Conservation (phyloP, 2,797 vertebrate genomes). For the Vespertilio murinus region DNA sequence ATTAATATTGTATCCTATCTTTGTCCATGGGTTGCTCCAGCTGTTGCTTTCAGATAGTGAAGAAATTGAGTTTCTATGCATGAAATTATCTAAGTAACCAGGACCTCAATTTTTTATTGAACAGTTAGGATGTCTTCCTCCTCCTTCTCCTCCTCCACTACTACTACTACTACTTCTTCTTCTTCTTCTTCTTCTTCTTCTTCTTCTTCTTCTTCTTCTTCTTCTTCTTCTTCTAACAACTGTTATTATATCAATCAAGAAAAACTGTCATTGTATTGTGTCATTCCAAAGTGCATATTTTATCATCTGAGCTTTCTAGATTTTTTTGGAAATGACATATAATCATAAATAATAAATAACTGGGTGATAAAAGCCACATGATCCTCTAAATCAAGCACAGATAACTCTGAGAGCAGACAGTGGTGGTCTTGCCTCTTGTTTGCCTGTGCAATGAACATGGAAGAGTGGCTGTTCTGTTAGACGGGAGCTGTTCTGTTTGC, state of each 20-base stretch:
- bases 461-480: neutral
- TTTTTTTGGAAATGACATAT: neutral
- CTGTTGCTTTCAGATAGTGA: neutral
- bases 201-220: neutral
- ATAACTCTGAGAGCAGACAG: neutral
- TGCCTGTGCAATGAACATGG: neutral
- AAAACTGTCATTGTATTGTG: neutral
- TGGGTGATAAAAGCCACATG: neutral
- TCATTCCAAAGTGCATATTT: conserved; percentile 17
- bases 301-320: neutral
- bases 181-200: neutral
- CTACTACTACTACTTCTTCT: too few relatives aligned
- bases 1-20: neutral
- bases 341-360: conserved; percentile 11
- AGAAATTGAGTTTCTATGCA: neutral
- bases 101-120: neutral
- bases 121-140: neutral
- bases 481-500: neutral
- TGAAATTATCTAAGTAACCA: neutral
- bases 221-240: neutral
- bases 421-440: neutral
- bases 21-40: neutral
- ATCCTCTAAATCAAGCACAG: neutral
- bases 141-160: too few relatives aligned
- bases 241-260: neutral